Base-by-base conservation (phyloP, 1,140 invertebrate species). In the Archivesica marissinica region DNA sequence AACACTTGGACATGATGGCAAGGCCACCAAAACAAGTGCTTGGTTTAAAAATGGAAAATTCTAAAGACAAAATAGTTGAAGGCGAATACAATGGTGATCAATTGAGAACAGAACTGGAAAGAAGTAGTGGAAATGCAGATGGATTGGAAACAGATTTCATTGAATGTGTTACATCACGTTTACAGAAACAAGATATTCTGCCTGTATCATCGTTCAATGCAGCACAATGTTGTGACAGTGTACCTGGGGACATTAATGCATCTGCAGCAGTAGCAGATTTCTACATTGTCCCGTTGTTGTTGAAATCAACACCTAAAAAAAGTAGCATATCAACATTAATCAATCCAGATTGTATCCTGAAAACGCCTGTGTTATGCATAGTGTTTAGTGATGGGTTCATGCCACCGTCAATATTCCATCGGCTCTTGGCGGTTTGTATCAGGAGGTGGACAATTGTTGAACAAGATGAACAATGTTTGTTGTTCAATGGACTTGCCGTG, bases 331-430 rank as follows among this genome's bases (percentile, higher is more conserved):
- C 39, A 2, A 35, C 50, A 0, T 50, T 61, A 13, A 41, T 64
- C 23, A 66, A 44, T 50, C 77, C 68, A 47, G 0, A 23, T 13
- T 20, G 39, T 66, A 28, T 20, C 2, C 7, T 47, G 25, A 79
- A 79, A 44, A 79, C 77, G 2, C 61, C 77, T 4, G 52, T 79
- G 1, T 23, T 79, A 35, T 61, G 54, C 28, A 20, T 66, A 11
- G 20, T 20, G n/a, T 79, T 79, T 23, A 47, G 23, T 11, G 41
- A 79, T 33, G 44, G 44, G 17, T 79, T 79, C 23, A 64, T 79
- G 77, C 77, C 77, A 68, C 77, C 77, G 50, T 64, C 77, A 33
- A 25, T 79, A 17, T 79, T 79, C 23, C 77, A 79, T 33, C 25
- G 77, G n/a, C 28, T 79, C 7, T 15, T 79, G 0, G 77, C 77